Base-by-base conservation (phyloP, 2,888 invertebrate genomes). In the Melolontha melolontha region DNA sequence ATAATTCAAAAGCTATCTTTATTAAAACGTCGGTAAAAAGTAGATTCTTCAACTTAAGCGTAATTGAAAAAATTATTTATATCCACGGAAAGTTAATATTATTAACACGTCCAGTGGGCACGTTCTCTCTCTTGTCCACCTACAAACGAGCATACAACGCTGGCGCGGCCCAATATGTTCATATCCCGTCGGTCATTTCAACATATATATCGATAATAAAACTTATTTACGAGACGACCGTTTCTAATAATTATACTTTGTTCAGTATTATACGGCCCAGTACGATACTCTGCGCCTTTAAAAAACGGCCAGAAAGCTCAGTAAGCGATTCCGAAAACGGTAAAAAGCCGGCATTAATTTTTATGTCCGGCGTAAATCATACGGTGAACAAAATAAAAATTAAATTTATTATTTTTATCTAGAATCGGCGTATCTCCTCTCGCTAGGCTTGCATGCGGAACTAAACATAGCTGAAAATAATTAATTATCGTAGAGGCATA, bases 301-400 rank as follows among this genome's bases (percentile, higher is more conserved):
- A 59, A 59, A 57, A 47, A 17, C 47, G 59, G 39, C 49, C 57
- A 42, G 29, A 34, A 34, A 12, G 29, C 47, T 47, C 59, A 17
- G 59, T 47, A 42, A 62, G 59, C 34, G 16, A 62, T 49, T 62
- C 59, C 59, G 59, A 62, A 62, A 62, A 62, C 64, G 54, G 64
- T 64, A 64, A 64, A 64, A 64, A 64, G 16, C 42, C 29, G 34
- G 12, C 47, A 59, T 66, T 59, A 59, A 66, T 44, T 66, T 66
- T 66, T 62, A 66, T 59, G 50, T 51, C 62, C 57, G 59, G 42
- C 39, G 41, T 66, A 66, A 66, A 66, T 66, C 66, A 66, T 66
- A 57, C 27, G 17, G 40, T 16, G 41, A 66, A 57, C 51, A 57
- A 57, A 57, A 49, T 50, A 47, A 66, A 66, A 66, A 57, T 16